These are phyloP conservation scores for Penelope pileata DNA, from an alignment of 2,113 vertebrate genomes.

Conservation along the genomic window DNA sequence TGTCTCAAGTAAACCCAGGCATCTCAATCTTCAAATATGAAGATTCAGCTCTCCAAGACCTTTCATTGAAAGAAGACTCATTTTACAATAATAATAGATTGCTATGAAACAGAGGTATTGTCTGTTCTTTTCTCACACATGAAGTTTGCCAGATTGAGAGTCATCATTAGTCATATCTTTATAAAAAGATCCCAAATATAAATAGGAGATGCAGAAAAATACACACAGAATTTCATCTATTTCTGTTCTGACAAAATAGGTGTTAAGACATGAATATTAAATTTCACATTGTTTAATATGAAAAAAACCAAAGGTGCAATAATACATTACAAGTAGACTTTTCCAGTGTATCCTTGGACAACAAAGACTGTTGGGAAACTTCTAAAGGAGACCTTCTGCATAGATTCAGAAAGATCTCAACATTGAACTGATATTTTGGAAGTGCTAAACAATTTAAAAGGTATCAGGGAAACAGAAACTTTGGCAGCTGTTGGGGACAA, in stretches of 20 bases:
- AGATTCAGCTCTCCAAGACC: background rate
- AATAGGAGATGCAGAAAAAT: background rate
- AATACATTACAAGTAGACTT: background rate
- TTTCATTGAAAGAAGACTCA: background rate
- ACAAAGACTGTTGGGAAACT: background rate
- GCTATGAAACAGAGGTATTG: background rate
- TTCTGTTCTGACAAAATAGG: background rate
- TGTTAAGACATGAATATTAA: background rate
- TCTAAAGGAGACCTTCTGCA: background rate
- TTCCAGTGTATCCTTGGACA: background rate
- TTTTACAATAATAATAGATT: background rate
- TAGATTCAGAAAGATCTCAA: background rate
- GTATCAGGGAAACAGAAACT: background rate
- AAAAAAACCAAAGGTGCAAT: background rate
- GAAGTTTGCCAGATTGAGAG: background rate
- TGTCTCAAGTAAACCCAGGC: background rate
- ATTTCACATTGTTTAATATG: conserved; percentile 2
- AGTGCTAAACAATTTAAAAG: background rate
- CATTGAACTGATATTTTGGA: background rate
- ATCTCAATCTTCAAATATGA: background rate
- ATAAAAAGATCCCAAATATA: background rate
- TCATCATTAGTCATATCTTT: background rate
- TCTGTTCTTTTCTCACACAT: background rate
- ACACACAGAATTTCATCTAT: background rate
- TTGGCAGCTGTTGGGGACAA: rapidly evolving